Conservation (phyloP, 1,140 invertebrate species). For the Trichogramma pretiosum region DNA sequence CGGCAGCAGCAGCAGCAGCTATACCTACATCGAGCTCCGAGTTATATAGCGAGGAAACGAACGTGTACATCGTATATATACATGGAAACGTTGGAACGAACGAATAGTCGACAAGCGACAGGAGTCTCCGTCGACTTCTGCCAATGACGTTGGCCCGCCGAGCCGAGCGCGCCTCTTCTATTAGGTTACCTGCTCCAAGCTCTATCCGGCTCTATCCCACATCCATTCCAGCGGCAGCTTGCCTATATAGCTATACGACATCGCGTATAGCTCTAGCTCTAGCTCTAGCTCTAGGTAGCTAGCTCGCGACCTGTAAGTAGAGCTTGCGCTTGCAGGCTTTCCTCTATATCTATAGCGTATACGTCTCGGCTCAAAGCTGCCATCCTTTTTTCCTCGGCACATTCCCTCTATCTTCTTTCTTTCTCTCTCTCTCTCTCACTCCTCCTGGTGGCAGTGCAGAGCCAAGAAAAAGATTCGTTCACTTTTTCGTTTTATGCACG, state of each 20-base stretch:
- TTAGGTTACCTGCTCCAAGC: constrained; percentile 42
- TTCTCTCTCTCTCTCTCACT: constrained; percentile 15
- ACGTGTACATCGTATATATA: too few relatives aligned
- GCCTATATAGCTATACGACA: neutral
- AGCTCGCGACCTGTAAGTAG: too few relatives aligned
- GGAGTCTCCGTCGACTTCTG: constrained; percentile 34
- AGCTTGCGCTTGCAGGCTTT: neutral
- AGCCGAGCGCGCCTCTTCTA: constrained; percentile 38
- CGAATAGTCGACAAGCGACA: constrained; percentile 33
- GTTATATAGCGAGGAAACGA: too few relatives aligned
- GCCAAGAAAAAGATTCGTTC: too few relatives aligned
- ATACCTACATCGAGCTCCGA: too few relatives aligned
- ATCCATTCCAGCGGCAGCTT: constrained; percentile 8
- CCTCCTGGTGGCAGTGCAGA: constrained; percentile 12
- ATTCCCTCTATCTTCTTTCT: constrained; percentile 11
- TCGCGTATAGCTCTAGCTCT: too few relatives aligned
- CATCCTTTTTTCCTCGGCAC: neutral
- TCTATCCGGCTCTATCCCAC: constrained; percentile 32
- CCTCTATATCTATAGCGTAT: neutral
- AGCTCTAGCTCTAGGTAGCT: too few relatives aligned
- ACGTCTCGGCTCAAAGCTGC: too few relatives aligned
- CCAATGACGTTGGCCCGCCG: constrained; percentile 42
- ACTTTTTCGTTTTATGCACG: too few relatives aligned
- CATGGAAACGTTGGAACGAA: too few relatives aligned
- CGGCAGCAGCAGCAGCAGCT: too few relatives aligned